These are phyloP conservation scores for Callinectes sapidus DNA, from an alignment of 2,888 invertebrate species.

Conservation along the genomic window DNA sequence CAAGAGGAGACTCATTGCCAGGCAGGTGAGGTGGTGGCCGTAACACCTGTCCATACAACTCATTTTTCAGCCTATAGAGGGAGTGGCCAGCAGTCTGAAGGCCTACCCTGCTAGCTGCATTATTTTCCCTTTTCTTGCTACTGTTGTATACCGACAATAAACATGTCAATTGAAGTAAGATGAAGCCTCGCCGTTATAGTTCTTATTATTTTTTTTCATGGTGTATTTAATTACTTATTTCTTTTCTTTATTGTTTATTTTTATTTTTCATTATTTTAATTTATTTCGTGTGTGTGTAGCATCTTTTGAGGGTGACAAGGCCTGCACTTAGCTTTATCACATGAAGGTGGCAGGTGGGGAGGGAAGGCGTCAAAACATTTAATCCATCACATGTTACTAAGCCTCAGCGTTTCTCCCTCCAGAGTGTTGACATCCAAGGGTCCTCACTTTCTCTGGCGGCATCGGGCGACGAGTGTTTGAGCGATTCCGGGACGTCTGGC, in stretches of 20 bases:
- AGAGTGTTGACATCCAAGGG: slow-evolving; percentile 65
- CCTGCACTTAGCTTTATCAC: background rate
- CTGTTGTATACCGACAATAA: background rate
- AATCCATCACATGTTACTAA: background rate
- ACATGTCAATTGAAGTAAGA: background rate
- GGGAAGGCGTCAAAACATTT: background rate
- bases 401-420: background rate
- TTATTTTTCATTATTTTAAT: background rate
- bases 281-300: background rate
- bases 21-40: slow-evolving; percentile 39
- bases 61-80: slow-evolving; percentile 30
- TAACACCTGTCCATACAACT: slow-evolving; percentile 54
- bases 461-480: slow-evolving; percentile 67
- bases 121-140: background rate
- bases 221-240: background rate
- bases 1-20: slow-evolving; percentile 43
- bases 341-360: background rate
- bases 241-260: too few relatives aligned
- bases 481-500: slow-evolving; percentile 73
- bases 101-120: background rate
- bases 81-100: background rate
- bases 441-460: slow-evolving; percentile 51
- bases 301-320: background rate
- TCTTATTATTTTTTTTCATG: too few relatives aligned
- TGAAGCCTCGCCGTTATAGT: background rate